These are phyloP conservation scores for Amphipoea lucens DNA, from an alignment of 2,888 invertebrate species.

Conservation along the genomic window DNA sequence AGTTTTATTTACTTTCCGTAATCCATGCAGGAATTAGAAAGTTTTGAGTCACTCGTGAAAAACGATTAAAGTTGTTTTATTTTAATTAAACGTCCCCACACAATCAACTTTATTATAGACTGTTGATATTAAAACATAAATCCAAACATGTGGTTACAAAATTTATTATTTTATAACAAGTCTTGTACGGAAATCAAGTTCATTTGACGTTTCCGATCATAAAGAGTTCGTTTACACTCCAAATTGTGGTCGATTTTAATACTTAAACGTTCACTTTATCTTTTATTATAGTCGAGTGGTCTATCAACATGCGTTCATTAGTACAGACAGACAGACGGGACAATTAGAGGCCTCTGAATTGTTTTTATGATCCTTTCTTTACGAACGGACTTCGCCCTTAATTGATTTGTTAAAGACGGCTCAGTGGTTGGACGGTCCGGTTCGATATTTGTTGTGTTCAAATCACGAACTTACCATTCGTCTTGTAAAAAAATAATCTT, in stretches of 20 bases:
- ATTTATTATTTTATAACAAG: conserved; percentile 56
- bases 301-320: conserved; percentile 76
- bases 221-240: conserved; percentile 52
- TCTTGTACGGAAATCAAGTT: conserved; percentile 48
- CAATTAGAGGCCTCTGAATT: conserved; percentile 75
- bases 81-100: conserved; percentile 29
- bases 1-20: conserved; percentile 17
- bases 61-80: conserved; percentile 8
- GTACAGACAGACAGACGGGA: conserved; percentile 67
- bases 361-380: conserved; percentile 75
- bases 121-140: conserved; percentile 41
- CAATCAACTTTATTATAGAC: conserved; percentile 24
- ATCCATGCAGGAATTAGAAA: conserved; percentile 49
- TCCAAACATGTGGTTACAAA: conserved; percentile 29
- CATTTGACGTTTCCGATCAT: conserved; percentile 54
- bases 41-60: conserved; percentile 17
- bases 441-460: conserved; percentile 17
- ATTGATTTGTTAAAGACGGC: conserved; percentile 67
- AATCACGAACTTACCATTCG: neutral
- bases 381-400: conserved; percentile 67
- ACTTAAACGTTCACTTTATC: conserved; percentile 60
- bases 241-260: conserved; percentile 57
- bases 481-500: neutral
- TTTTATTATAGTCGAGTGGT: conserved; percentile 65
- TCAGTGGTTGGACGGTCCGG: conserved; percentile 14